Evolutionary conservation across 2,888 invertebrate genomes (phyloP), one percentile per base, ranked within the genome.

Genomic region (Phyllotreta striolata): DNA sequence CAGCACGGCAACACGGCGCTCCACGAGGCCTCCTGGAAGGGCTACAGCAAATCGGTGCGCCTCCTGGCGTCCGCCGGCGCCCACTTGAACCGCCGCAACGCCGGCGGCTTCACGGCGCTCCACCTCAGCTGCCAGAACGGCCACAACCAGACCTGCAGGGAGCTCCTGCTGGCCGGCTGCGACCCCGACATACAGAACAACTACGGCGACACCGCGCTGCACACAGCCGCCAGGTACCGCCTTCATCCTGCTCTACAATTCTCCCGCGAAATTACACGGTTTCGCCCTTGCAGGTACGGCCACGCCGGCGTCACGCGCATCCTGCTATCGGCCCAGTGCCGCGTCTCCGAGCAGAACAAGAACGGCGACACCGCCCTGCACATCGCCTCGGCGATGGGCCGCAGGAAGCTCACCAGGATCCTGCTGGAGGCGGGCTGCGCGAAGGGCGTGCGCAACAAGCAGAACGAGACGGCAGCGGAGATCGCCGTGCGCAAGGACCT

Each of bases 61-160:
- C 81, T 89, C 46, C 85, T 96, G 67, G 89, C 89, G 54, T 87
- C 89, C 56, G 86, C 87, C 71, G 87, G 87, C 57, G 88, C 89
- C 12, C 83, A 87, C 64, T 79, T 89, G 66, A 85, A 87, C 68
- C 85, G 86, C 63, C 86, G 89, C 77, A 94, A 94, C 82, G 87
- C 91, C 73, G 94, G 93, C 54, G 96, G 96, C 6, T 96, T 96
- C 82, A 91, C 94, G 10, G 89, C 97, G n/a, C 86, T 98, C 47
- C 98, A 98, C 84, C 87, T 98, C 71, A 92, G 95, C 65, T 95
- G 95, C 74, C 97, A 98, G 85, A 96, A 95, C 82, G 97, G 97
- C 0, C 97, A 97, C 84, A 98, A 97, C 84, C 96, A 97, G 84
- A 91, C 93, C 72, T 93, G 94, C 75, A 82, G 96, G 58, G 94